A percentile compares a stretch with the other conserved stretches of the same genome.
These are phyloP conservation scores for Atrichornis clamosus DNA, from an alignment of 2,113 vertebrate genomes.

Conservation along the genomic window DNA sequence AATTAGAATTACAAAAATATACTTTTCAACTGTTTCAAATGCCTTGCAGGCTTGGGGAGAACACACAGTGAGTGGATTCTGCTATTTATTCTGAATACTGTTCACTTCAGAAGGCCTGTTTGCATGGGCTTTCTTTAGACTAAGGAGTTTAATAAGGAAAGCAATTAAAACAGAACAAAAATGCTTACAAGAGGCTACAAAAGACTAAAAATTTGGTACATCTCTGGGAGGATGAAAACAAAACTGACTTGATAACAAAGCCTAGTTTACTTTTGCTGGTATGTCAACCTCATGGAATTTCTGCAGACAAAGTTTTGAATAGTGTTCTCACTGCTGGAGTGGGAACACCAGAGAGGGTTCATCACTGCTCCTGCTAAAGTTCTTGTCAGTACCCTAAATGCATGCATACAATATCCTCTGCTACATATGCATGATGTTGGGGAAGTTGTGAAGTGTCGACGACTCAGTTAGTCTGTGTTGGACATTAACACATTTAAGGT, in stretches of 20 bases:
- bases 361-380: neutral
- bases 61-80: neutral
- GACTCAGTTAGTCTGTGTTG: neutral
- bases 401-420: neutral
- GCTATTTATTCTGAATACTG: neutral
- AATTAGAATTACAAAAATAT: neutral
- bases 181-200: neutral
- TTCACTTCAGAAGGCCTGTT: neutral
- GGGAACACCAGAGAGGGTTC: neutral
- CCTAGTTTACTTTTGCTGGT: neutral
- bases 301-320: neutral
- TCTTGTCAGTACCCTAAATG: neutral
- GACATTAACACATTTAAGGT: neutral
- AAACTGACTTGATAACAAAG: neutral
- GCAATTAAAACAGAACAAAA: neutral
- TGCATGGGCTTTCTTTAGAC: neutral
- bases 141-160: neutral
- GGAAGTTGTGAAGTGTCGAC: neutral
- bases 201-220: neutral
- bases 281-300: neutral
- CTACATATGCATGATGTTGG: neutral
- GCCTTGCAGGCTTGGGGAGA: neutral
- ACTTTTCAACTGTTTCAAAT: neutral
- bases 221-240: neutral
- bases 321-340: neutral